Conservation (phyloP, 2,797 vertebrate genomes). For the Pseudochromis fuscus region DNA sequence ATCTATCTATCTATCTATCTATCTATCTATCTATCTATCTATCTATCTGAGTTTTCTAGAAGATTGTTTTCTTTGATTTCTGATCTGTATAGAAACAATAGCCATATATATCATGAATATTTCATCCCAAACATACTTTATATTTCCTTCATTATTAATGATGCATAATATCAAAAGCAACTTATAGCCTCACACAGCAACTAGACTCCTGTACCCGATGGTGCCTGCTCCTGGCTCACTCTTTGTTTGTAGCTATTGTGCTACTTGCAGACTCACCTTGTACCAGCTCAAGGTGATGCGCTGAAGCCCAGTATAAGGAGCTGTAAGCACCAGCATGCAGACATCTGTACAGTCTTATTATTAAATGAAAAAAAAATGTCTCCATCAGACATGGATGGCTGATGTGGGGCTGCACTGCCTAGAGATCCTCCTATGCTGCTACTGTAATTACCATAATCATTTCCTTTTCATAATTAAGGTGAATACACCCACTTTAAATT, state of each 20-base stretch:
- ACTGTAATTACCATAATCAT: conserved; percentile 57
- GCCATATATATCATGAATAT: too few species aligned
- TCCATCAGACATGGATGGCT: conserved; percentile 7
- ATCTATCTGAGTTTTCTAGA: too few species aligned
- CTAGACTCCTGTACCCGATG: not conserved
- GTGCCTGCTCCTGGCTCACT: not conserved
- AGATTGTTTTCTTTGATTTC: too few species aligned
- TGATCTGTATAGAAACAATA: too few species aligned
- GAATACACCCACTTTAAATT: conserved; percentile 42
- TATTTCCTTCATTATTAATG: not conserved
- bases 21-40: too few species aligned
- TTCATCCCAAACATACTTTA: too few species aligned
- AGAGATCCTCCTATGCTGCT: conserved; percentile 9
- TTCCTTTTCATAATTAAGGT: conserved; percentile 45
- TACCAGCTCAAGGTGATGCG: conserved; percentile 35
- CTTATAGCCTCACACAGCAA: not conserved
- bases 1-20: too few species aligned
- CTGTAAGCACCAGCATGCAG: conserved; percentile 19
- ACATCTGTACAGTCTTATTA: conserved; percentile 43
- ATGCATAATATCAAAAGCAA: not conserved
- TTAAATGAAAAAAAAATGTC: conserved; percentile 37
- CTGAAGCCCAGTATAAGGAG: conserved; percentile 30
- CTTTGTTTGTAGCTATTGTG: conserved; percentile 19
- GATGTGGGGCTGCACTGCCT: conserved; percentile 10
- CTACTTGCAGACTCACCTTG: conserved; percentile 29